phyloP scores from a whole-genome alignment of 2,888 invertebrate species.

The Apodemia mormo region DNA sequence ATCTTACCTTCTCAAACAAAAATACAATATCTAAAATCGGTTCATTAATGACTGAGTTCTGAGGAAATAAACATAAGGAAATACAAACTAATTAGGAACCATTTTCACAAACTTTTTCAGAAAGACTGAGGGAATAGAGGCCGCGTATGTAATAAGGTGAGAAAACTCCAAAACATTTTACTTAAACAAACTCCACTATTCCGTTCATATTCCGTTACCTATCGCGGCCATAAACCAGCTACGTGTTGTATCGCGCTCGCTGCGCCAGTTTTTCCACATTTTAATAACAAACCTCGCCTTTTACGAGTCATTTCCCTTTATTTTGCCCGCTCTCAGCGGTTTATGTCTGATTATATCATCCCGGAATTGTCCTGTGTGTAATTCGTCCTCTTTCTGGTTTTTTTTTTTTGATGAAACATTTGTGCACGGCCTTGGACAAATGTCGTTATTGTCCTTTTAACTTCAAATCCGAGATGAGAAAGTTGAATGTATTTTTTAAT shows the following conservation, averaged over 20 bases:
- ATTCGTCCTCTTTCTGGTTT: conserved; percentile 32
- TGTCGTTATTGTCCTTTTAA: conserved; percentile 18
- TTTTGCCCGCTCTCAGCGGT: conserved; percentile 33
- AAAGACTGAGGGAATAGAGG: background rate
- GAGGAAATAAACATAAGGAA: too few species aligned
- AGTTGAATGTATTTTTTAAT: background rate
- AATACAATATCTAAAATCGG: too few species aligned
- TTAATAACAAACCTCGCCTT: conserved; percentile 37
- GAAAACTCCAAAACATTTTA: background rate
- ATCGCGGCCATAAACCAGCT: conserved; percentile 22
- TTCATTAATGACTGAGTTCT: too few species aligned
- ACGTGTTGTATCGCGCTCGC: conserved; percentile 22
- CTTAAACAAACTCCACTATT: conserved; percentile 1
- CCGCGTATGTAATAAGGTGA: background rate
- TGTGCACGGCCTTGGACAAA: conserved; percentile 28
- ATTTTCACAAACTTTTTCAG: too few species aligned
- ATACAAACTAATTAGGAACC: too few species aligned
- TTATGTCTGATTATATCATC: conserved; percentile 40
- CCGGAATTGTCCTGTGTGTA: conserved; percentile 38
- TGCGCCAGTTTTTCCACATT: conserved; percentile 30
- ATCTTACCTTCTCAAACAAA: too few species aligned
- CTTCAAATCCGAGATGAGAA: conserved; percentile 9
- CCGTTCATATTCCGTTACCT: conserved; percentile 15
- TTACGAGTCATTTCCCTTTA: conserved; percentile 39
- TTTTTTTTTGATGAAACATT: conserved; percentile 29